A percentile compares a stretch with the other conserved stretches of the same genome.
phyloP scores from a whole-genome alignment of 2,113 vertebrate genomes.

The Ursus arctos region DNA sequence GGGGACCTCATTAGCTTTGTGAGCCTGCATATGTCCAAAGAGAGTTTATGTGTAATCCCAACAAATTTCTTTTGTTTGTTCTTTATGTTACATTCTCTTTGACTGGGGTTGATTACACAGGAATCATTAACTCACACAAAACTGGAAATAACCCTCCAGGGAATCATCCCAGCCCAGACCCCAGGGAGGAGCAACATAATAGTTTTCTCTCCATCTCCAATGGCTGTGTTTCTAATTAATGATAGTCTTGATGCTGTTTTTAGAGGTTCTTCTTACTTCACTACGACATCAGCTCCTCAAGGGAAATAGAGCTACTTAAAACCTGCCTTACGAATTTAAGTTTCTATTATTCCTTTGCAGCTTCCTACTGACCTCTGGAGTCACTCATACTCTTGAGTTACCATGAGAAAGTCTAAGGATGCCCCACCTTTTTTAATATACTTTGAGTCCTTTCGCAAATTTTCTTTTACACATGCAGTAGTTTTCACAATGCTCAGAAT shows the following conservation, averaged over 20 bases:
- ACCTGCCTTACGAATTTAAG: background rate
- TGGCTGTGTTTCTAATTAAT: slow-evolving; percentile 68
- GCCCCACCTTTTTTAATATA: background rate
- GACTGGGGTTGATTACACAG: slow-evolving; percentile 66
- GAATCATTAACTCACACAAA: slow-evolving; percentile 73
- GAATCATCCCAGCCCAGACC: slow-evolving; percentile 57
- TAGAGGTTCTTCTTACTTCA: slow-evolving; percentile 44
- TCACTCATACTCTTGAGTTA: background rate
- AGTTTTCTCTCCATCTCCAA: background rate
- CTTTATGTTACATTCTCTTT: slow-evolving; percentile 58
- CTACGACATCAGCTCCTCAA: background rate
- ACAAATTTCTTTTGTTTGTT: slow-evolving; percentile 77
- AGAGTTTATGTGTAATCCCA: slow-evolving; percentile 72
- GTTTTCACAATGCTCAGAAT: background rate
- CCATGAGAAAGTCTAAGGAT: background rate
- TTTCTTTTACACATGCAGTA: background rate
- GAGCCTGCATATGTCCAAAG: slow-evolving; percentile 74
- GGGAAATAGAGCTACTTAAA: background rate
- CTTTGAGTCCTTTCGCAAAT: background rate
- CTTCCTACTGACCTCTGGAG: background rate
- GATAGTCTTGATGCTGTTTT: slow-evolving; percentile 30
- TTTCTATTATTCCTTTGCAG: background rate
- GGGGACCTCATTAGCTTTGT: slow-evolving; percentile 74
- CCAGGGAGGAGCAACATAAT: slow-evolving; percentile 45
- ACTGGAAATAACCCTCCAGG: slow-evolving; percentile 65